phyloP scores from a whole-genome alignment of 2,888 invertebrate species.

The Polietes domitor region DNA sequence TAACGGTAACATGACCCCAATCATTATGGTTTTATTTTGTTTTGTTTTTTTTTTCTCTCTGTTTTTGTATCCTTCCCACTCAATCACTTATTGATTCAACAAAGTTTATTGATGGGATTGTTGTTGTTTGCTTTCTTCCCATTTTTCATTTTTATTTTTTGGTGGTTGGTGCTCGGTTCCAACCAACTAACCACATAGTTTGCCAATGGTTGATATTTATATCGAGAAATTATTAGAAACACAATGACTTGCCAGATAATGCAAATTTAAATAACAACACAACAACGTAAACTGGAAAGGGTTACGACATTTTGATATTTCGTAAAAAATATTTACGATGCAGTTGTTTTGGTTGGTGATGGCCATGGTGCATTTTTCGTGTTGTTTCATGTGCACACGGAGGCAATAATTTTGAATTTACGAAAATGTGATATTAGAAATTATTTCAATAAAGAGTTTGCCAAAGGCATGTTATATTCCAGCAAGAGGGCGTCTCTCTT shows the following conservation, averaged over 20 bases:
- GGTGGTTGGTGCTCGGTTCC: slow-evolving; percentile 21
- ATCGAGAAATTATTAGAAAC: slow-evolving; percentile 1
- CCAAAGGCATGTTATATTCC: too few species aligned
- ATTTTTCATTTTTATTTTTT: slow-evolving; percentile 36
- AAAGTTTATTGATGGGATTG: too few species aligned
- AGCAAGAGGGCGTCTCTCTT: too few species aligned
- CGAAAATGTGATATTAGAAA: too few species aligned
- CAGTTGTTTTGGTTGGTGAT: neutral
- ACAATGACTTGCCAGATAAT: neutral
- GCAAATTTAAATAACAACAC: slow-evolving; percentile 45
- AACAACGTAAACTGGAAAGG: slow-evolving; percentile 51
- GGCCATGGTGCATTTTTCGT: neutral
- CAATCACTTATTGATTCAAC: slow-evolving; percentile 81
- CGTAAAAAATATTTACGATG: slow-evolving; percentile 37
- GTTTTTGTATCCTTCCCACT: neutral
- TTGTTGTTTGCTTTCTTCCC: too few species aligned
- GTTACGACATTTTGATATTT: slow-evolving; percentile 50
- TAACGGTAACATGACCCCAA: slow-evolving; percentile 80
- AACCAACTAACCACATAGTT: slow-evolving; percentile 63
- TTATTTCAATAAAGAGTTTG: too few species aligned
- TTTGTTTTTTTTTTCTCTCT: neutral
- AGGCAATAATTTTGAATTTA: too few species aligned
- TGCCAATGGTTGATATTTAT: slow-evolving; percentile 9
- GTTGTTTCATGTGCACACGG: too few species aligned
- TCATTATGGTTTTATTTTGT: slow-evolving; percentile 62